Conservation (phyloP, 2,113 vertebrate species). For the Pseudonaja textilis region DNA sequence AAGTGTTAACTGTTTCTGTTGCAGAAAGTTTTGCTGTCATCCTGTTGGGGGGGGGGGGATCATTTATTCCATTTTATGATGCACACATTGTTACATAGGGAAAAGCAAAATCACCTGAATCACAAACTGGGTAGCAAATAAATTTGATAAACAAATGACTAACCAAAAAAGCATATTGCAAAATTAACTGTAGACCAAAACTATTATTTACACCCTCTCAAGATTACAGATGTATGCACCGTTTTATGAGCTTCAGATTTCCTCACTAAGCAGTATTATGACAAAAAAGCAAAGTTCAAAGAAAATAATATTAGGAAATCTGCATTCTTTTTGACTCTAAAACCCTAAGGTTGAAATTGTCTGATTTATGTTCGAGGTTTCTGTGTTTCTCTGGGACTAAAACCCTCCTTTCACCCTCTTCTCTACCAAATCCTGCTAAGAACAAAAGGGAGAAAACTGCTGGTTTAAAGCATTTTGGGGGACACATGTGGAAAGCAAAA, state of each 20-base stretch:
- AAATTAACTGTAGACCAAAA: neutral
- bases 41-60: rapidly evolving
- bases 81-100: neutral
- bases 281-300: neutral
- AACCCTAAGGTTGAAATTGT: neutral
- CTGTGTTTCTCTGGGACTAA: neutral
- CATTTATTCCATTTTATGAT: neutral
- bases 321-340: neutral
- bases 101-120: neutral
- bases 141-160: no score
- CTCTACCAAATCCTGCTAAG: neutral
- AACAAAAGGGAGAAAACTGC: neutral
- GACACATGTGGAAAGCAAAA: neutral
- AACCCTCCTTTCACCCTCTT: neutral
- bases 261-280: neutral
- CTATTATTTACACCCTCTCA: neutral
- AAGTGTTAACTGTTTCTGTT: neutral
- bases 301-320: neutral
- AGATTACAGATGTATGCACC: neutral
- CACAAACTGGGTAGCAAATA: neutral
- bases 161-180: neutral
- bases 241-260: neutral
- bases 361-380: neutral
- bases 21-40: neutral
- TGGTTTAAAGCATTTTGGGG: neutral